phyloP scores from a whole-genome alignment of 1,140 invertebrate genomes.

The Drosophila grimshawi region DNA sequence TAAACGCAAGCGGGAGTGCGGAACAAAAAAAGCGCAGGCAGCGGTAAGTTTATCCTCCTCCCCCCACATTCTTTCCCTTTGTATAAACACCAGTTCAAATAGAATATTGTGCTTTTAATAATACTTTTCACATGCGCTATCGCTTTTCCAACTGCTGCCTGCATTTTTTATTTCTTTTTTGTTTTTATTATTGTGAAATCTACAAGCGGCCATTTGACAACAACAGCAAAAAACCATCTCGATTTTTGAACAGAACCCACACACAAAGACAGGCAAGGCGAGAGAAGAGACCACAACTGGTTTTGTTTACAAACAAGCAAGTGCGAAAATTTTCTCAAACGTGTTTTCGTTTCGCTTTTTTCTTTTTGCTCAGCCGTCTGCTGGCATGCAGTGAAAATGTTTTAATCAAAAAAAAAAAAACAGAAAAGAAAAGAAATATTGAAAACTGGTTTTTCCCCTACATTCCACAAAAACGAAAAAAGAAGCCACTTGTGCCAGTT shows the following conservation, averaged over 20 bases:
- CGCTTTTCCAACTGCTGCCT: conserved; percentile 1
- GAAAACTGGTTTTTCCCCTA: conserved; percentile 58
- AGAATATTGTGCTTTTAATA: conserved; percentile 20
- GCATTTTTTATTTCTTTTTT: not conserved
- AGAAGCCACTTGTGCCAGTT: conserved; percentile 43
- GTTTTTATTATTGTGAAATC: not conserved
- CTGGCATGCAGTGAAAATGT: conserved; percentile 20
- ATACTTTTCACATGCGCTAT: conserved; percentile 11
- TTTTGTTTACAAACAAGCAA: conserved; percentile 79
- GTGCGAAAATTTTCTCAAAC: conserved; percentile 53
- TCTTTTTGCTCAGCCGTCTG: conserved; percentile 17
- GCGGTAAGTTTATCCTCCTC: conserved; percentile 53
- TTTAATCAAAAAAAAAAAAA: conserved; percentile 1
- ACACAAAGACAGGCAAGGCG: conserved; percentile 5
- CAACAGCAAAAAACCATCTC: conserved; percentile 1
- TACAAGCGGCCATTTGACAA: not conserved
- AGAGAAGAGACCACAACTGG: conserved; percentile 52
- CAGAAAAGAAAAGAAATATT: not conserved
- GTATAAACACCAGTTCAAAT: conserved; percentile 18
- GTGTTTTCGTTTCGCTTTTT: conserved; percentile 49
- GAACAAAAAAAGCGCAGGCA: conserved; percentile 50
- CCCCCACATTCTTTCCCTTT: not conserved
- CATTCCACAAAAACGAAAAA: not conserved
- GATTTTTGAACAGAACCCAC: conserved; percentile 30
- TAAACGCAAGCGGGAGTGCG: conserved; percentile 15